phyloP scores from a whole-genome alignment of 2,797 vertebrate genomes.

The Nothura maculosa region DNA sequence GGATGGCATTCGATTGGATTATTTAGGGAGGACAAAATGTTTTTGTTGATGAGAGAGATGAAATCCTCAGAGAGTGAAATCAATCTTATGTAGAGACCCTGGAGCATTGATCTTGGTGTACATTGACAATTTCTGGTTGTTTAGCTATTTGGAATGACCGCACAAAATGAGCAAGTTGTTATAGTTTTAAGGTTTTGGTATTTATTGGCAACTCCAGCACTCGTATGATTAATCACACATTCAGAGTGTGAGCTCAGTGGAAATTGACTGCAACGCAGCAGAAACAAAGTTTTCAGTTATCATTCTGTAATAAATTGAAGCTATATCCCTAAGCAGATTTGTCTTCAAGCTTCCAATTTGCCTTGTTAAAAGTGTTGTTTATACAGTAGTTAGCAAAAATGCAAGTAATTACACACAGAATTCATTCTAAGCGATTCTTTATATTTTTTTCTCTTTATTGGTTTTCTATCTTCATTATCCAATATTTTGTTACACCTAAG shows the following conservation, averaged over 20 bases:
- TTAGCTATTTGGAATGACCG: slow-evolving; percentile 86
- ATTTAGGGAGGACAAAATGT: slow-evolving; percentile 90
- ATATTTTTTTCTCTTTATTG: slow-evolving; percentile 34
- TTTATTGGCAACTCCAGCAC: slow-evolving; percentile 87
- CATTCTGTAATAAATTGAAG: slow-evolving; percentile 82
- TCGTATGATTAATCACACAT: slow-evolving; percentile 90
- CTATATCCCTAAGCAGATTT: slow-evolving; percentile 81
- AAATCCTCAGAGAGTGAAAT: slow-evolving; percentile 90
- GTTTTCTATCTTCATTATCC: slow-evolving; percentile 80
- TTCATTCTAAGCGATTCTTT: slow-evolving; percentile 72
- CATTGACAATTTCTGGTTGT: slow-evolving; percentile 90
- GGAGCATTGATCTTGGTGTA: slow-evolving; percentile 85
- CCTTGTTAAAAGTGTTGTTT: slow-evolving; percentile 83
- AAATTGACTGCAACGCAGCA: slow-evolving; percentile 85
- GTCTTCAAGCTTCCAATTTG: slow-evolving; percentile 81
- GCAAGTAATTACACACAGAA: slow-evolving; percentile 79
- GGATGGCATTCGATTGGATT: slow-evolving; percentile 86
- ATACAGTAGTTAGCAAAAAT: slow-evolving; percentile 84
- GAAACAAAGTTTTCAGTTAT: slow-evolving; percentile 82
- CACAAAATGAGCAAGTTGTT: slow-evolving; percentile 87
- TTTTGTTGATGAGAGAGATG: slow-evolving; percentile 90
- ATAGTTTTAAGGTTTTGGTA: slow-evolving; percentile 85
- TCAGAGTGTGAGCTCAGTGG: slow-evolving; percentile 80
- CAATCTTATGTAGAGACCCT: slow-evolving; percentile 86
- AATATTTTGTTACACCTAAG: slow-evolving; percentile 69